A percentile compares a stretch with the other conserved stretches of the same genome.
phyloP scores from a whole-genome alignment of 2,113 vertebrate species.

The Ammodytes dubius region DNA sequence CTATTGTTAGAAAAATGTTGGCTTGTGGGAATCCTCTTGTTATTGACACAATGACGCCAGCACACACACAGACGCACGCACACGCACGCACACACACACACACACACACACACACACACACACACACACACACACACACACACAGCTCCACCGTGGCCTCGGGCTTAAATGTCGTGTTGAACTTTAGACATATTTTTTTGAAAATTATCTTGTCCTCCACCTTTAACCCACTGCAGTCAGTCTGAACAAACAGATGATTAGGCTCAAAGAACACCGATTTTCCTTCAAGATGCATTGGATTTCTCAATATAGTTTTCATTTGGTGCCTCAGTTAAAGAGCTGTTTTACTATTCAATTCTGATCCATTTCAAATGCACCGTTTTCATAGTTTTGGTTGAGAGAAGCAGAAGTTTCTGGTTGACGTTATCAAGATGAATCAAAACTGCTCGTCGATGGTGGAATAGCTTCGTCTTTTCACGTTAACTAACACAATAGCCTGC shows the following conservation, averaged over 20 bases:
- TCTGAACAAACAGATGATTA: not conserved
- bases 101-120: not conserved
- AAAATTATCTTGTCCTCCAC: too few species aligned
- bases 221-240: not conserved
- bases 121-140: not conserved
- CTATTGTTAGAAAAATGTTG: not conserved
- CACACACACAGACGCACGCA: not conserved
- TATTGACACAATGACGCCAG: not conserved
- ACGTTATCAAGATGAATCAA: too few species aligned
- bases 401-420: not conserved
- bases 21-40: constrained; percentile 9
- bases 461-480: too few species aligned
- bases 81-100: not conserved
- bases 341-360: not conserved
- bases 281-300: too few species aligned
- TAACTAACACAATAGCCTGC: too few species aligned
- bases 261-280: too few species aligned
- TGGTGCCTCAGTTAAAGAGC: too few species aligned
- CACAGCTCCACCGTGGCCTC: not conserved
- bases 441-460: too few species aligned
- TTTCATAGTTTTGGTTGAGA: not conserved
- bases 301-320: too few species aligned
- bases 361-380: not conserved
- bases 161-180: not conserved
- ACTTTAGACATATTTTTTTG: not conserved